Percentiles rank a stretch among this genome's conserved stretches.
phyloP scores from a whole-genome alignment of 2,113 vertebrate species.

The Eurystomus gularis region DNA sequence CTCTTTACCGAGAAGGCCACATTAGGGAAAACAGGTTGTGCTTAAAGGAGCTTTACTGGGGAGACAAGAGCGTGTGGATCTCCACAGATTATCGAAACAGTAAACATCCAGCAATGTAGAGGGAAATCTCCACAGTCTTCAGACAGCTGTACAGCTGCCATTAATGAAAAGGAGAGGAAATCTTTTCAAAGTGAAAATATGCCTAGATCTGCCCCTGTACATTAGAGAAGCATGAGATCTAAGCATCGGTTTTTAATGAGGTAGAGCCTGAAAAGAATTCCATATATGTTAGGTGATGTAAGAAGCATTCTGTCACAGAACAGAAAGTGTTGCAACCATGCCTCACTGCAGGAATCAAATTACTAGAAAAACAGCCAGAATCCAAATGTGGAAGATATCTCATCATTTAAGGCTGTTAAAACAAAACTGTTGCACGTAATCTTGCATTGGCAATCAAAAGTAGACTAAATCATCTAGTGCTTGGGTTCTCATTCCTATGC shows the following conservation, averaged over 20 bases:
- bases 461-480: background rate
- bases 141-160: slow-evolving; percentile 27
- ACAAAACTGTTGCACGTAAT: background rate
- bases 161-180: slow-evolving; percentile 54
- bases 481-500: background rate
- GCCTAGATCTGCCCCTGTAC: slow-evolving; percentile 31
- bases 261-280: slow-evolving; percentile 40
- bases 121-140: background rate
- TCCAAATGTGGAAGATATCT: background rate
- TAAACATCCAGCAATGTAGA: background rate
- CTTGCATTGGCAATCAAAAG: background rate
- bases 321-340: slow-evolving; percentile 49
- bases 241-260: slow-evolving; percentile 38
- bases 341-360: background rate
- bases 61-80: background rate
- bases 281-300: slow-evolving; percentile 41
- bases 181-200: slow-evolving; percentile 50
- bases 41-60: background rate
- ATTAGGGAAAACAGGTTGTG: background rate
- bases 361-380: slow-evolving; percentile 9
- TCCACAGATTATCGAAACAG: background rate
- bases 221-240: slow-evolving; percentile 33
- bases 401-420: background rate
- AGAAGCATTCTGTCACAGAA: slow-evolving; percentile 35
- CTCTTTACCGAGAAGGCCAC: background rate